Conservation (phyloP, 2,113 vertebrate species). For the Hippopotamus amphibius region DNA sequence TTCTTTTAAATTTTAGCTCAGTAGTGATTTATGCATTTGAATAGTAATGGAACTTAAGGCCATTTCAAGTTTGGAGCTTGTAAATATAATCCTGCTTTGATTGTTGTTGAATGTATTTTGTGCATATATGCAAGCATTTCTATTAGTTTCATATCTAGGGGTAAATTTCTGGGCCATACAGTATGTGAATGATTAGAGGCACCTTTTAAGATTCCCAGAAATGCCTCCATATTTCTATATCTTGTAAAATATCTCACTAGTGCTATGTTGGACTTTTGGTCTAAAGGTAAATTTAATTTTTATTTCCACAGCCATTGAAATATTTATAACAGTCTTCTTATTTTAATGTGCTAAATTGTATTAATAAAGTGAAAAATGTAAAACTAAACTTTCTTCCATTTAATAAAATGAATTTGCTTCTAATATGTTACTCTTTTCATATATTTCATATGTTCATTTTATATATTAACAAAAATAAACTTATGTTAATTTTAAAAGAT, state of each 20-base stretch:
- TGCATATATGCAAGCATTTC: background rate
- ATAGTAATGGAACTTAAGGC: background rate
- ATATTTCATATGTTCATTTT: no score
- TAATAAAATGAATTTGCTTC: background rate
- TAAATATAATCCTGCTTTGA: background rate
- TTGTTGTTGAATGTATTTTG: background rate
- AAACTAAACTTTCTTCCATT: background rate
- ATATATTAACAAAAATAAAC: no score
- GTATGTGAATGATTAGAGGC: background rate
- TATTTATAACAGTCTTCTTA: background rate
- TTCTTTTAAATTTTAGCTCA: background rate
- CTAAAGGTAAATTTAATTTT: background rate
- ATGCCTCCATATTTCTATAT: background rate
- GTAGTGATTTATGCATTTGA: background rate
- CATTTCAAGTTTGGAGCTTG: background rate
- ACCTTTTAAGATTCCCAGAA: background rate
- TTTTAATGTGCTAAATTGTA: background rate
- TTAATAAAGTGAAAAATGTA: background rate
- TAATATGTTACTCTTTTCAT: background rate
- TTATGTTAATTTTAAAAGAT: background rate
- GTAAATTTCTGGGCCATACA: background rate
- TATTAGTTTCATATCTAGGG: background rate
- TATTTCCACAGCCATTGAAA: background rate
- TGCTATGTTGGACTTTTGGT: background rate
- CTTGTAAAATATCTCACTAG: background rate